phyloP scores from a whole-genome alignment of 2,113 vertebrate genomes.

The Callipepla squamata region DNA sequence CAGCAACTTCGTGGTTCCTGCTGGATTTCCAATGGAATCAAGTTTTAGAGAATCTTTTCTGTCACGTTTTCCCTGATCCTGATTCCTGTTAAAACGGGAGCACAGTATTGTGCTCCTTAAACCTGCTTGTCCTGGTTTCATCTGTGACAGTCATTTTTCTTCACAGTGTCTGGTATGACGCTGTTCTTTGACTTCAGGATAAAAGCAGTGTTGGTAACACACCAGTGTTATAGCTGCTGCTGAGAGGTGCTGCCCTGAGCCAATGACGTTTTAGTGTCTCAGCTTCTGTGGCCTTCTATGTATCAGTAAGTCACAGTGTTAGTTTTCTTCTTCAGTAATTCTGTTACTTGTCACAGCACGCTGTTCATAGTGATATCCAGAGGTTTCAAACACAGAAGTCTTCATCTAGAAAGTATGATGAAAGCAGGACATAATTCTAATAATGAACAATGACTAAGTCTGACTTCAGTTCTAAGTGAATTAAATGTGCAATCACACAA shows the following conservation, averaged over 20 bases:
- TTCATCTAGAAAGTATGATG: background rate
- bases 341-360: background rate
- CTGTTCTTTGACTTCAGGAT: too few relatives aligned
- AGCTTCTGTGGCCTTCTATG: background rate
- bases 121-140: too few relatives aligned
- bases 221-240: too few relatives aligned
- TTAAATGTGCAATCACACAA: background rate
- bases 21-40: background rate
- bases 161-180: too few relatives aligned
- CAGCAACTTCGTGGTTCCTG: background rate
- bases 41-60: background rate
- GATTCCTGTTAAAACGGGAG: background rate
- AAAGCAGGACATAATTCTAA: background rate
- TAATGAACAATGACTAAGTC: background rate
- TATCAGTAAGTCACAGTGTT: background rate
- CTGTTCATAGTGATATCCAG: background rate
- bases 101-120: too few relatives aligned
- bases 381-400: background rate
- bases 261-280: too few relatives aligned
- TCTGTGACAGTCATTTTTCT: too few relatives aligned
- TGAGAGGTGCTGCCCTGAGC: too few relatives aligned
- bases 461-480: background rate
- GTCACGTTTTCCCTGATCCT: background rate
- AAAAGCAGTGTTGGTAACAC: too few relatives aligned
- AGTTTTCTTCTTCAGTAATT: background rate